These are phyloP conservation scores for Xiphorhynchus erythropygius DNA, from an alignment of 2,797 vertebrate genomes.

Conservation along the genomic window DNA sequence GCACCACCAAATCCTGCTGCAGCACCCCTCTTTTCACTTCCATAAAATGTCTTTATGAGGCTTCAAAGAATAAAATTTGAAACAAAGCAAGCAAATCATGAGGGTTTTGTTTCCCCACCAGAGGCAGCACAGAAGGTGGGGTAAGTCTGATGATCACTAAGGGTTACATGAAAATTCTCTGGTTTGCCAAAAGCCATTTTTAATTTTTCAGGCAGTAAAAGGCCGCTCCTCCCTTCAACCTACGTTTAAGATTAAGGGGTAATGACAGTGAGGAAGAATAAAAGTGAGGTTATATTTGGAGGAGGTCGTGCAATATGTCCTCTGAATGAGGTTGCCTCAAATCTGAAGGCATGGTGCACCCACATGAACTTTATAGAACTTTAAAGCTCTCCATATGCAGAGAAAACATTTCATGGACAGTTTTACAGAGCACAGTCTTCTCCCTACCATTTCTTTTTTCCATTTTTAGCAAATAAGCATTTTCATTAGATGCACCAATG, in stretches of 20 bases:
- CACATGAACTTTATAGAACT: background rate
- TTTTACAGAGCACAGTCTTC: background rate
- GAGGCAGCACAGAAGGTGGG: background rate
- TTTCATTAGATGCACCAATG: background rate
- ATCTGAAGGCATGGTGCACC: background rate
- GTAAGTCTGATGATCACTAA: background rate
- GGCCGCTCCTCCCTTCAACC: background rate
- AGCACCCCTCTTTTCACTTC: background rate
- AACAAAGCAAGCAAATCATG: background rate
- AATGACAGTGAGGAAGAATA: background rate
- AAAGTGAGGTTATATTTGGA: background rate
- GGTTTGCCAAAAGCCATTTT: background rate
- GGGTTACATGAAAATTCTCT: background rate
- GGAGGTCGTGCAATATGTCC: background rate
- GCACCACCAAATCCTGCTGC: background rate
- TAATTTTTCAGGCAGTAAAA: background rate
- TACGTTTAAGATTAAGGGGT: background rate
- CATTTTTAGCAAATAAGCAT: background rate
- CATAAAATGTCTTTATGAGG: background rate
- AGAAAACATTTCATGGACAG: background rate
- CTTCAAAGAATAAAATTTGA: constrained; percentile 5
- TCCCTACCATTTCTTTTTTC: background rate
- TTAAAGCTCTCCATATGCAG: background rate
- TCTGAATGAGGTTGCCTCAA: background rate
- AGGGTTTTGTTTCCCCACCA: background rate